A percentile compares a stretch with the other conserved stretches of the same genome.
These are phyloP conservation scores for Cryptocephalus primarius DNA, from an alignment of 2,888 invertebrate genomes.

Conservation along the genomic window DNA sequence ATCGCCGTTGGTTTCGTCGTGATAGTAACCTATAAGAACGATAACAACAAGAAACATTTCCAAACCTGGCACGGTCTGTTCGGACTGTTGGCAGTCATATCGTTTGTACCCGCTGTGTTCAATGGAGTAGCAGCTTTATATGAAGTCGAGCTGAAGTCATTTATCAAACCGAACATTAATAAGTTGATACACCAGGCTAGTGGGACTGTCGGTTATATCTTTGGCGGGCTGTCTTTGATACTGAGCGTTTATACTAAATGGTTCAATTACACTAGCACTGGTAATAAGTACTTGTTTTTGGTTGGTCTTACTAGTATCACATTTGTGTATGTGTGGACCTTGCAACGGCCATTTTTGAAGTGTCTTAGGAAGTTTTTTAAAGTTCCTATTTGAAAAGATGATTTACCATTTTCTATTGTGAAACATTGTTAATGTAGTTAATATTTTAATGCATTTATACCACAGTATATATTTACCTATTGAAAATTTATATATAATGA, in stretches of 20 bases:
- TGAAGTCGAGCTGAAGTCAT: slow-evolving; percentile 20
- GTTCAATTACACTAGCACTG: slow-evolving; percentile 16
- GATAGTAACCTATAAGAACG: slow-evolving; percentile 26
- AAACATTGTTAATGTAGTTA: too few relatives aligned
- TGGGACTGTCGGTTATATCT: slow-evolving; percentile 18
- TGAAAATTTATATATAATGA: too few relatives aligned
- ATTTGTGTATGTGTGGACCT: slow-evolving; percentile 14
- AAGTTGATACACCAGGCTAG: slow-evolving; percentile 21
- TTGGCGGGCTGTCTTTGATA: slow-evolving; percentile 21
- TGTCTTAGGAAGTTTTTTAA: slow-evolving; percentile 9
- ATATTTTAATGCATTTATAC: too few relatives aligned
- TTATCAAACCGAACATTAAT: slow-evolving; percentile 16
- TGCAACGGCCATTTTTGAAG: slow-evolving; percentile 17
- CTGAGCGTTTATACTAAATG: slow-evolving; percentile 24
- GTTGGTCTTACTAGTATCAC: slow-evolving; percentile 10
- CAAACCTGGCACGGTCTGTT: slow-evolving; percentile 29
- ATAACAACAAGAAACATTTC: slow-evolving; percentile 27
- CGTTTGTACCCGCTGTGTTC: slow-evolving; percentile 21
- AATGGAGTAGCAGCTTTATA: slow-evolving; percentile 29
- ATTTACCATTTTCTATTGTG: too few relatives aligned
- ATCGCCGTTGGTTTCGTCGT: slow-evolving; percentile 24
- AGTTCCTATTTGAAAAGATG: not conserved
- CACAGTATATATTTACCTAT: too few relatives aligned
- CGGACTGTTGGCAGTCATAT: slow-evolving; percentile 25
- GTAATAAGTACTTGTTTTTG: slow-evolving; percentile 12